Evolutionary conservation across 2,888 invertebrate genomes (phyloP).

Genomic region (Crematogaster levior): DNA sequence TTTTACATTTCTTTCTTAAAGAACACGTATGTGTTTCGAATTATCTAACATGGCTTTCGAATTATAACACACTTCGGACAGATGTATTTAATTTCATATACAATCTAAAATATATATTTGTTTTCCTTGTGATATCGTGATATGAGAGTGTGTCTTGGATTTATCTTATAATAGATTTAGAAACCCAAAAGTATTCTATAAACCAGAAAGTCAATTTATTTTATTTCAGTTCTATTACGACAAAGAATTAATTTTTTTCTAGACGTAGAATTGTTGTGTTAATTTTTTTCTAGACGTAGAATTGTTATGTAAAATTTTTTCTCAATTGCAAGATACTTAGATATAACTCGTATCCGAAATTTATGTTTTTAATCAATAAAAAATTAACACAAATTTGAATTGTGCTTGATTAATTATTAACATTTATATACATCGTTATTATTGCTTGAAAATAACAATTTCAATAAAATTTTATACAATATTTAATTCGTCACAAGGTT

Average conservation of each 20-base stretch:
- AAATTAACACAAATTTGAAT: not conserved
- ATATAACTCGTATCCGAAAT: not conserved
- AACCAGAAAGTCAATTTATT: conserved; percentile 29
- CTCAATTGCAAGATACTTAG: not conserved
- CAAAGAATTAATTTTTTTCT: conserved; percentile 49
- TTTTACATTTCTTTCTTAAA: not conserved
- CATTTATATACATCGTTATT: not conserved
- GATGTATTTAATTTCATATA: conserved; percentile 14
- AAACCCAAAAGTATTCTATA: conserved; percentile 25
- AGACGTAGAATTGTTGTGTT: not conserved
- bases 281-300: no score
- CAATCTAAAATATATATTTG: not conserved
- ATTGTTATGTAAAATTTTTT: no score
- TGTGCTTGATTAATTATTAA: not conserved
- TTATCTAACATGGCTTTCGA: no score
- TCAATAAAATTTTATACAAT: not conserved
- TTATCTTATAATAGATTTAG: conserved; percentile 59
- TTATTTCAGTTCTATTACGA: conserved; percentile 45
- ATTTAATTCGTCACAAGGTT: not conserved
- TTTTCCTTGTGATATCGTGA: conserved; percentile 5
- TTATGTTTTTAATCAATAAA: not conserved
- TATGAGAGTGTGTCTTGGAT: conserved; percentile 2
- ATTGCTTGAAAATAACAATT: not conserved
- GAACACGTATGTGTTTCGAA: not conserved
- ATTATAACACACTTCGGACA: no score